Percentiles rank a stretch among this genome's conserved stretches.
Conservation (phyloP, 2,797 vertebrate genomes). For the Crax fasciolata region DNA sequence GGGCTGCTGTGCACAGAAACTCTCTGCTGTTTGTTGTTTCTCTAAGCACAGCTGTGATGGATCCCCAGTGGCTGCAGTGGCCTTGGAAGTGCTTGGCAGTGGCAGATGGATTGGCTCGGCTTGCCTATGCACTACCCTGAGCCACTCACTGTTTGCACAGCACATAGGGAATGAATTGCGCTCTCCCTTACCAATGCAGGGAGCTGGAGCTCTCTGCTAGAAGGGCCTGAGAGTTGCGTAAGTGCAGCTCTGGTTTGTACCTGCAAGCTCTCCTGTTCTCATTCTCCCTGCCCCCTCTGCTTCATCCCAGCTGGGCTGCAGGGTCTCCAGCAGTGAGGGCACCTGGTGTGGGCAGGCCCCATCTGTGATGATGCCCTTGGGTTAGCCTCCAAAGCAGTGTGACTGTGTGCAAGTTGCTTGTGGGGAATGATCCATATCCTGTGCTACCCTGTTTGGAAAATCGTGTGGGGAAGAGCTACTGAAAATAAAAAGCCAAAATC, state of each 20-base stretch:
- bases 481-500: not conserved
- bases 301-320: not conserved
- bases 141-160: not conserved
- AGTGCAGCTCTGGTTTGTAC: not conserved
- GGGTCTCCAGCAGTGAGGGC: not conserved
- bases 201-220: not conserved
- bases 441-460: not conserved
- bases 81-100: slow-evolving; percentile 6
- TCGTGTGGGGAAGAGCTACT: not conserved
- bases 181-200: not conserved
- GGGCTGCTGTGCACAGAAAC: not conserved
- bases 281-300: not conserved
- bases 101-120: slow-evolving; percentile 1
- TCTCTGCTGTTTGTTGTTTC: slow-evolving; percentile 11
- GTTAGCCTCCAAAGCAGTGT: not conserved
- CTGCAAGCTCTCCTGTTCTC: not conserved
- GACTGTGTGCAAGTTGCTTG: not conserved
- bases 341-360: not conserved
- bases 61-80: not conserved
- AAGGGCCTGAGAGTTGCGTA: not conserved
- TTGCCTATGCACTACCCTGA: not conserved
- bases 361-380: not conserved
- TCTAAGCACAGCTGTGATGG: not conserved
- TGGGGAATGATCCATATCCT: not conserved
- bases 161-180: not conserved